phyloP scores from a whole-genome alignment of 2,113 vertebrate species.

The Actenoides lindsayi region DNA sequence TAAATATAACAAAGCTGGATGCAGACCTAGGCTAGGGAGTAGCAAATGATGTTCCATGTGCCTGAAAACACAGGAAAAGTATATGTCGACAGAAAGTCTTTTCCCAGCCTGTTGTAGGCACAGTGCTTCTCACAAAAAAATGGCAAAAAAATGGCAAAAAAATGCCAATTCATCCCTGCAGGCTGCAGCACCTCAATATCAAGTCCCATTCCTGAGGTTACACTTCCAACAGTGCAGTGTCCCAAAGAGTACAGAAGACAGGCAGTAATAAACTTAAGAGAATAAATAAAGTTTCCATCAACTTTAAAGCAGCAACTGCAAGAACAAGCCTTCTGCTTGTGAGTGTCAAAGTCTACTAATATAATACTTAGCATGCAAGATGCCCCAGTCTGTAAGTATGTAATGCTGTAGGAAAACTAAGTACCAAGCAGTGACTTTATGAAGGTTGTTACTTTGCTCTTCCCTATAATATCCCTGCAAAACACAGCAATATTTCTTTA shows the following conservation, averaged over 20 bases:
- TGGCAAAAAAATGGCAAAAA: background rate
- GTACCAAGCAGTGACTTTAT: background rate
- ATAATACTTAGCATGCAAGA: background rate
- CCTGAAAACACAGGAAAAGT: background rate
- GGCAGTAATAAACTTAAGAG: background rate
- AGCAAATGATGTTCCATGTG: background rate
- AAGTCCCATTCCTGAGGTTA: background rate
- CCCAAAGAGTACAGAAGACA: background rate
- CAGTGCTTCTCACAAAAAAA: background rate
- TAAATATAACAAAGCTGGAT: background rate
- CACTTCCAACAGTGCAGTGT: background rate
- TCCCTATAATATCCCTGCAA: background rate
- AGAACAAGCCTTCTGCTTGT: background rate
- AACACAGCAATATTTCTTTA: background rate
- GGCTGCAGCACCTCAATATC: background rate
- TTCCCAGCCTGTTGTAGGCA: background rate
- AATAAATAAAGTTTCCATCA: background rate
- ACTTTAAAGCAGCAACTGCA: slow-evolving; percentile 18
- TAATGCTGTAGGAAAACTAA: background rate
- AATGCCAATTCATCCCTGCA: background rate
- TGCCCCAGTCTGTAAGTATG: background rate
- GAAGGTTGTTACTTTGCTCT: background rate
- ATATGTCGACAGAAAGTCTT: background rate
- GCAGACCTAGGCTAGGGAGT: background rate
- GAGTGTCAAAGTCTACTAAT: background rate